Base-by-base conservation (phyloP, 1,140 invertebrate species). In the Zaprionus tsacasi region DNA sequence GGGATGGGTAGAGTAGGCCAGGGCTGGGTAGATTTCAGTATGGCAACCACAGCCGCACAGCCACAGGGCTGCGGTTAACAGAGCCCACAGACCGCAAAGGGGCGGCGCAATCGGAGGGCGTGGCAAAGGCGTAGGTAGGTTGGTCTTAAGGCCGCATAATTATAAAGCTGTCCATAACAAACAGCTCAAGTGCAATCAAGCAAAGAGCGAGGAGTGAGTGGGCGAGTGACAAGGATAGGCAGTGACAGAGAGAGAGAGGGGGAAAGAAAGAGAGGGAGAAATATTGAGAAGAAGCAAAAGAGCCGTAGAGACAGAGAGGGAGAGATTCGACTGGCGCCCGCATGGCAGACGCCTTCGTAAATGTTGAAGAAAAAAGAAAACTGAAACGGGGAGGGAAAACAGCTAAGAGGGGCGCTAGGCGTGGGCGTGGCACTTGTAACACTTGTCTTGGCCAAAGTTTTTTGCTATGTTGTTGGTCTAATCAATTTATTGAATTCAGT, bases 401-500 rank as follows among this genome's bases (percentile, higher is more conserved):
- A 17, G 17, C 11, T n/a, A 56, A 17, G 8, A 30, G 43, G 38
- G 38, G 3, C 10, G 25, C 21, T 1, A 21, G 43, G 10, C 38
- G 30, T 57, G 59, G 38, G 59, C 35, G 56, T 43, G 64, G 77
- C 81, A 85, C 81, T 83, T 83, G 81, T 80, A 85, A 85, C 82
- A 82, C 79, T 87, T 83, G 60, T 27, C 54, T 30, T 30, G 27
- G 48, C 50, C 15, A 56, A 38, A 48, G 57, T 56, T 61, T 35
- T 65, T 8, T 25, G 30, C 25, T 48, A 11, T 48, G n/a, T 58
- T 61, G 35, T 58, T 61, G 35, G 74, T 69, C 76, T 88, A 82
- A 88, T 87, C 83, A 88, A 87, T 88, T 87, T 87, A 87, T 88
- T 78, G 80, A 88, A 88, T 87, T 88, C 79, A 80, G 87, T 30